Evolutionary conservation across 2,888 invertebrate genomes (phyloP).

Genomic region (Acanthopleura granulata): DNA sequence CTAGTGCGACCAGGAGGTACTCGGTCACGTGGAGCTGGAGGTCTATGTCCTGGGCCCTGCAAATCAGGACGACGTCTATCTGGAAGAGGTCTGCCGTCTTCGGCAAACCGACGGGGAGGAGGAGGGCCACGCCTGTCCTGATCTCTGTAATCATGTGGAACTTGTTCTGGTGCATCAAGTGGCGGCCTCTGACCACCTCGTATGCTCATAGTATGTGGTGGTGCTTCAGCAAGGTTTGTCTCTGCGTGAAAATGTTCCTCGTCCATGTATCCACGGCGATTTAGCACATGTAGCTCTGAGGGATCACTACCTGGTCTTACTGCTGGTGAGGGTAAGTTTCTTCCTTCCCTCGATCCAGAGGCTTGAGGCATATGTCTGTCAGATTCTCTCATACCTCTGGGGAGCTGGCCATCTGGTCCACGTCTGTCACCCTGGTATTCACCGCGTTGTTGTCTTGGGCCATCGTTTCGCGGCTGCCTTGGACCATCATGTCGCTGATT

Average conservation of each 20-base stretch:
- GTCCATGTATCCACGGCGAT: too few species aligned
- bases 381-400: not conserved
- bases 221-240: too few species aligned
- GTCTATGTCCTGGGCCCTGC: not conserved
- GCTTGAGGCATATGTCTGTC: too few species aligned
- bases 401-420: not conserved
- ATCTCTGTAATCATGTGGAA: constrained; percentile 6
- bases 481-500: constrained; percentile 18
- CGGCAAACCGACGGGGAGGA: not conserved
- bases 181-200: not conserved
- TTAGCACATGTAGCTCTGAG: too few species aligned
- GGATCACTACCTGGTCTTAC: too few species aligned
- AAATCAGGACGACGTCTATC: constrained; percentile 6
- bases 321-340: too few species aligned
- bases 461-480: not conserved
- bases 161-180: not conserved
- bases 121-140: not conserved
- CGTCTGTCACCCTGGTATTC: not conserved
- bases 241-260: too few species aligned
- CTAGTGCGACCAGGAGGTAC: constrained; percentile 6
- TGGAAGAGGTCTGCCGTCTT: constrained; percentile 13
- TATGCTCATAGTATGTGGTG: not conserved
- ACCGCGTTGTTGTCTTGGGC: too few species aligned
- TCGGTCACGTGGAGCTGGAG: not conserved
- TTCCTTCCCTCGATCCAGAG: too few species aligned